phyloP scores from a whole-genome alignment of 2,888 invertebrate genomes.

The Bursaphelenchus okinawaensis region DNA sequence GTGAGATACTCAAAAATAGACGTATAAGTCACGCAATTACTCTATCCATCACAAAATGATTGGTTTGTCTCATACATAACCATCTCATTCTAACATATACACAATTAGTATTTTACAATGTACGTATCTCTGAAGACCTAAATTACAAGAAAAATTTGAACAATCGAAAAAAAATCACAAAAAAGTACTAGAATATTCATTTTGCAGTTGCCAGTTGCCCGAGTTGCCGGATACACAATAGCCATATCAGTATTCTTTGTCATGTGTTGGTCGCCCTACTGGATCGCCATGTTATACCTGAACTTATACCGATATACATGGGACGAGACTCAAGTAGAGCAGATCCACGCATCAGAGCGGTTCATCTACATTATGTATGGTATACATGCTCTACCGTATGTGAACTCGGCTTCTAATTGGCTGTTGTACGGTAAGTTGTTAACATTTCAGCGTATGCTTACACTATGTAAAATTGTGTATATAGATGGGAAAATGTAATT shows the following conservation, averaged over 20 bases:
- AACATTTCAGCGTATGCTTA: no score
- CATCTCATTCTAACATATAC: no score
- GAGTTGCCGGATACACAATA: slow-evolving; percentile 54
- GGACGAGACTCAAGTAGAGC: slow-evolving; percentile 19
- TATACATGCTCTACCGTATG: slow-evolving; percentile 53
- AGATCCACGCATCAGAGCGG: slow-evolving; percentile 22
- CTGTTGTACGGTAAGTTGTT: slow-evolving; percentile 50
- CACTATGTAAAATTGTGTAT: no score
- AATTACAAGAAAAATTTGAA: no score
- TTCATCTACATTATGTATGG: slow-evolving; percentile 56
- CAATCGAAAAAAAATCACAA: no score
- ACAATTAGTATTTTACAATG: no score
- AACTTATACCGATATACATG: slow-evolving; percentile 39
- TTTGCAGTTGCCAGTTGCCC: slow-evolving; percentile 46
- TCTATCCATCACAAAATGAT: no score
- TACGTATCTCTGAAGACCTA: no score
- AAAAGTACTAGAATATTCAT: background rate
- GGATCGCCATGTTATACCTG: slow-evolving; percentile 48
- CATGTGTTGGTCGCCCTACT: slow-evolving; percentile 56
- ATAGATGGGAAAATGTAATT: no score
- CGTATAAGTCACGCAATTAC: no score
- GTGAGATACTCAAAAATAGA: no score
- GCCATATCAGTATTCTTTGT: slow-evolving; percentile 55
- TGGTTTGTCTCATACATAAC: no score
- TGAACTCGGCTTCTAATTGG: slow-evolving; percentile 55